Evolutionary conservation across 2,797 vertebrate species (phyloP).

Genomic region (Acropternis orthonyx): DNA sequence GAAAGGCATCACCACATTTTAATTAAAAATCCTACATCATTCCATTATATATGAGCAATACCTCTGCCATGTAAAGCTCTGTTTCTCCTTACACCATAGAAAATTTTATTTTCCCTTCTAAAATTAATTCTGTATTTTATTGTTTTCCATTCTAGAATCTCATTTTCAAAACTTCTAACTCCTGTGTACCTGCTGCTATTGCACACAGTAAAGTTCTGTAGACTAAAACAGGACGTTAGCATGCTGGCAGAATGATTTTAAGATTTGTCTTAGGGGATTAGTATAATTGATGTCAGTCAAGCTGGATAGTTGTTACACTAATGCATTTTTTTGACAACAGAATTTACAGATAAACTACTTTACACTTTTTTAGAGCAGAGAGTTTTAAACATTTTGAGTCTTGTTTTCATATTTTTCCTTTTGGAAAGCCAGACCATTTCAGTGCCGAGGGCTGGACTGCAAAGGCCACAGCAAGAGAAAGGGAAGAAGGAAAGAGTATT

Average conservation of each 20-base stretch:
- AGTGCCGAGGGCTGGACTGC: neutral
- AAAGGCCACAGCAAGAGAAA: neutral
- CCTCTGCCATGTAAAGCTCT: neutral
- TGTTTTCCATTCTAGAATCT: neutral
- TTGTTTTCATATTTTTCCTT: neutral
- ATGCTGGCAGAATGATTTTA: neutral
- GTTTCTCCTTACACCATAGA: neutral
- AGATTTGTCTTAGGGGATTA: neutral
- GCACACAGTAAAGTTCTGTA: neutral
- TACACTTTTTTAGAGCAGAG: neutral
- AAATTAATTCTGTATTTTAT: neutral
- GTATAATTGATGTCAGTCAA: neutral
- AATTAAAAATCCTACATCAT: slow-evolving; percentile 14
- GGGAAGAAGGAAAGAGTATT: neutral
- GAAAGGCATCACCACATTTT: slow-evolving; percentile 5
- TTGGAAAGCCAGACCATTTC: neutral
- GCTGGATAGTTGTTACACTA: neutral
- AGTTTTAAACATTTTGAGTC: neutral
- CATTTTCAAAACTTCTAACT: neutral
- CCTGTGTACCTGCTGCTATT: neutral
- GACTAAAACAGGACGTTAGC: neutral
- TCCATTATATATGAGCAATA: neutral
- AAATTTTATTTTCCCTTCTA: neutral
- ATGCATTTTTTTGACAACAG: neutral
- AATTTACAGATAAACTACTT: neutral